phyloP scores from a whole-genome alignment of 2,888 invertebrate species.

The Limnephilus marmoratus region DNA sequence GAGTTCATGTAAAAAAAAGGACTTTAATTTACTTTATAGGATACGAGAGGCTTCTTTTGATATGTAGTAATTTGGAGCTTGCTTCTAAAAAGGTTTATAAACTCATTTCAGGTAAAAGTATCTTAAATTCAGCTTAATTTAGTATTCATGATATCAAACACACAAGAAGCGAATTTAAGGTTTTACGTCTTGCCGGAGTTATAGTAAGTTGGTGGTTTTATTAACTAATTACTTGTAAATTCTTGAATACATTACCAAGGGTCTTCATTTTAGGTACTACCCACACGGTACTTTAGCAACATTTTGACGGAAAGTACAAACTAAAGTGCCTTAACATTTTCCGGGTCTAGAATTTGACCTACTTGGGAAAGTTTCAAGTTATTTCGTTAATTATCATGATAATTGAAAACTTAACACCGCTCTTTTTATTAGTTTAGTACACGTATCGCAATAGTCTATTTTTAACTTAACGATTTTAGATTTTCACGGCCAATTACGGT shows the following conservation, averaged over 20 bases:
- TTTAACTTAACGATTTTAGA: no score
- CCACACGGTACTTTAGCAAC: neutral
- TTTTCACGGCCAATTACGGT: no score
- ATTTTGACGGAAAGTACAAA: neutral
- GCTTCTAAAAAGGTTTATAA: no score
- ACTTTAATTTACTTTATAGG: no score
- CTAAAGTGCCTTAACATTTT: neutral
- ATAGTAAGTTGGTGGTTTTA: neutral
- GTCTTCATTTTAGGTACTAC: neutral
- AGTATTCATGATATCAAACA: neutral
- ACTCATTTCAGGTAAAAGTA: neutral
- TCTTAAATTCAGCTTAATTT: neutral
- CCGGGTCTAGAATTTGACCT: neutral
- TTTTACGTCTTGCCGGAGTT: neutral
- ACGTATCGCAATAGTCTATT: no score
- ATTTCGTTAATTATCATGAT: neutral
- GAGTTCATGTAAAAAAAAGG: no score
- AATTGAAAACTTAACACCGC: neutral
- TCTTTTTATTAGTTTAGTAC: no score
- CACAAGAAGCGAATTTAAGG: neutral
- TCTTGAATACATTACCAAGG: neutral
- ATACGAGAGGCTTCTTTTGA: no score
- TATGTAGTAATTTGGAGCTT: no score
- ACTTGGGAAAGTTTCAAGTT: neutral
- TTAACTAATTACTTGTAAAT: conserved; percentile 21